Base-by-base conservation (phyloP, 1,140 invertebrate species). In the Bicyclus anynana region DNA sequence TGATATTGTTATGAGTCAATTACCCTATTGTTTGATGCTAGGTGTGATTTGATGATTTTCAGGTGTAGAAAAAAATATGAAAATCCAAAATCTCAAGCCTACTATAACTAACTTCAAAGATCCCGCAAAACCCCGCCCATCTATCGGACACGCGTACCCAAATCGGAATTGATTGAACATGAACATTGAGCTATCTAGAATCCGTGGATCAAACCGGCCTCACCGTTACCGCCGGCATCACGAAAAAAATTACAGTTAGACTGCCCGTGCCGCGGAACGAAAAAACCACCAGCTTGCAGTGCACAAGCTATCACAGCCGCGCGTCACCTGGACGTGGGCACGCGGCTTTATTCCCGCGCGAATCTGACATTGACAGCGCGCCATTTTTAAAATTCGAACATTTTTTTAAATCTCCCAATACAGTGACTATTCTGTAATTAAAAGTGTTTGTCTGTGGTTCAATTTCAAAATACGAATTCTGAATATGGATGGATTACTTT, bases 211-310 rank as follows among this genome's bases (percentile, higher is more conserved):
- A 72, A 80, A 82, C 77, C 77, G 80, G 80, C 75, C 64, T 64
- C 65, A 82, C 80, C 81, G 81, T 82, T 84, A 84, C 65, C 59
- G 68, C 65, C 59, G 68, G 72, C 67, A 81, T 74, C 78, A 77
- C 80, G 77, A 82, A 84, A 87, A 87, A 87, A 84, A 81, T 48
- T 84, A 87, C 81, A 84, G 84, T 87, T 87, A 87, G 42, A 62
- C 61, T 68, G 72, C 61, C 65, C 70, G 71, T 62, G 79, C 73
- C 67, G 63, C 66, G 71, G 71, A 62, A 69, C 81, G 80, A 84
- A 87, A 87, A 87, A 87, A 87, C 12, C 44, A 47, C 40, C 44
- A 47, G 7, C 44, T 27, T 13, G 73, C 81, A 84, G 74, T 26
- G 73, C 81, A 84, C 72, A 77, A 75, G 58, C 72, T 54, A 49